Evolutionary conservation across 2,888 invertebrate species (phyloP).

Genomic region (Schizaphis graminum): DNA sequence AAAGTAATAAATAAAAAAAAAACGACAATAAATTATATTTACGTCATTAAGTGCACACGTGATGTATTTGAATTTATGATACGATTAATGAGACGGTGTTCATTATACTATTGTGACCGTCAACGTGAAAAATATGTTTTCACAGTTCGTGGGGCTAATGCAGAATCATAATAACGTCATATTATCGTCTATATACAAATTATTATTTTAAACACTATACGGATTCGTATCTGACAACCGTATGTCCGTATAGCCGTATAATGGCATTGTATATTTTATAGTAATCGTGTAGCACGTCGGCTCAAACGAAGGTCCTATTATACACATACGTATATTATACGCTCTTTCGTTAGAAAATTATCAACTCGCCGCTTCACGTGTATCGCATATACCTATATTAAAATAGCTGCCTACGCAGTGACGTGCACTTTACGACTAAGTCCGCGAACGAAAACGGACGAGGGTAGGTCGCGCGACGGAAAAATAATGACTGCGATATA

Average conservation of each 20-base stretch:
- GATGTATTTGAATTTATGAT: not conserved
- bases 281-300: not conserved
- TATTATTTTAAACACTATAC: not conserved
- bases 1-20: not conserved
- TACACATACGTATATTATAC: too few species aligned
- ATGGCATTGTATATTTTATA: not conserved
- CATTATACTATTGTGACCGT: not conserved
- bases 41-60: not conserved
- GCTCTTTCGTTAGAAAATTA: not conserved
- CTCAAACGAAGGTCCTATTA: not conserved
- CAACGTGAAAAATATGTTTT: not conserved
- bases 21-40: not conserved
- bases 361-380: not conserved
- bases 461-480: not conserved
- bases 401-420: too few species aligned
- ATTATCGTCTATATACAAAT: not conserved
- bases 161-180: not conserved
- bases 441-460: not conserved
- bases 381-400: not conserved
- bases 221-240: not conserved
- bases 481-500: not conserved
- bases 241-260: not conserved
- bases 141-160: not conserved
- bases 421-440: not conserved
- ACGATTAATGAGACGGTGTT: not conserved